Evolutionary conservation across 2,888 invertebrate genomes (phyloP).

Genomic region (Poecilobothrus nobilitatus): DNA sequence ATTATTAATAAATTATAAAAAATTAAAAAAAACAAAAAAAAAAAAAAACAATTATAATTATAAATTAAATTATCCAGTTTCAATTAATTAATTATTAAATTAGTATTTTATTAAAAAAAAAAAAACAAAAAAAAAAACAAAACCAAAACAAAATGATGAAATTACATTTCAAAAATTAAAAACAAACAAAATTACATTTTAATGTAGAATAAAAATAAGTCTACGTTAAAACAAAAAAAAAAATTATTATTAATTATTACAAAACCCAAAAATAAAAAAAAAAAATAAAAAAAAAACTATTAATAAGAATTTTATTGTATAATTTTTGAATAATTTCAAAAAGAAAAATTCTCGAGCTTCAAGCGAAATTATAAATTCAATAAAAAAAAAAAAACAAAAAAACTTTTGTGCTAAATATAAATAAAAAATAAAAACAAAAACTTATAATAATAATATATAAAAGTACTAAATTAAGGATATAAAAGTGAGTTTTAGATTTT

Average conservation of each 20-base stretch:
- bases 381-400: constrained; percentile 8
- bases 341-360: constrained; percentile 9
- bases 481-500: neutral
- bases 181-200: too few relatives aligned
- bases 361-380: neutral
- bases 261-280: neutral
- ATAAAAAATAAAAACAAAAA: constrained; percentile 14
- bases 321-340: constrained; percentile 4
- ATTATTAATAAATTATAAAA: too few relatives aligned
- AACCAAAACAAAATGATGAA: too few relatives aligned
- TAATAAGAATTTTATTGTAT: neutral
- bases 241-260: neutral
- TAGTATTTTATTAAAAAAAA: neutral
- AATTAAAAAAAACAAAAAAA: too few relatives aligned
- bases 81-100: neutral
- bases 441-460: constrained; percentile 7
- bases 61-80: neutral
- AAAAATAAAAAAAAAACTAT: neutral
- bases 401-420: constrained; percentile 9
- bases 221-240: neutral
- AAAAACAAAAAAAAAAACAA: neutral
- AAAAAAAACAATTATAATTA: too few relatives aligned
- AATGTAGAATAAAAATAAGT: too few relatives aligned
- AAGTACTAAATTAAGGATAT: neutral
- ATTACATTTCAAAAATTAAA: too few relatives aligned